Conservation (phyloP, 2,888 invertebrate genomes). For the Branchipolynoe longqiensis region DNA sequence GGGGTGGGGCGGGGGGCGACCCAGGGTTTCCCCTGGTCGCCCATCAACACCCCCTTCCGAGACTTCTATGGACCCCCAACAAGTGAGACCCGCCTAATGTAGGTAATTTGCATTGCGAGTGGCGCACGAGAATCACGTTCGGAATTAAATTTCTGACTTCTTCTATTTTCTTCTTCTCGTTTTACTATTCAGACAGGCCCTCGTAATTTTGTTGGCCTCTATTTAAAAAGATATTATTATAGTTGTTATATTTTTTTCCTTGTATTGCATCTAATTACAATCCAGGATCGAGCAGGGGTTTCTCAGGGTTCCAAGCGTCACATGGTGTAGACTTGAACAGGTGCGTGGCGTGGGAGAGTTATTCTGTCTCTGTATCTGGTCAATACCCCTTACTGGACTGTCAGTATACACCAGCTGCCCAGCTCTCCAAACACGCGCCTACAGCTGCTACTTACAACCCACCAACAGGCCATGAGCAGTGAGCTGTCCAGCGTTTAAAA, state of each 20-base stretch:
- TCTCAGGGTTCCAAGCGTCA: too few relatives aligned
- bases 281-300: too few relatives aligned
- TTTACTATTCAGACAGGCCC: too few relatives aligned
- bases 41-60: not conserved
- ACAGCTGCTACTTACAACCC: not conserved
- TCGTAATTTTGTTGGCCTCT: conserved; percentile 5
- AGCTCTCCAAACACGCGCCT: conserved; percentile 15
- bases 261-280: conserved; percentile 2
- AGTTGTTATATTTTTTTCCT: not conserved
- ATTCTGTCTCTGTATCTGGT: conserved; percentile 26
- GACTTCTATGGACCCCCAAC: conserved; percentile 11
- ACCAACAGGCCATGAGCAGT: too few relatives aligned
- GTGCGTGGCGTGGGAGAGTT: conserved; percentile 27
- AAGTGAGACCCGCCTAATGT: conserved; percentile 15
- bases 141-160: conserved; percentile 34
- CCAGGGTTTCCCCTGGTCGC: conserved; percentile 16
- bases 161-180: too few relatives aligned
- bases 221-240: not conserved
- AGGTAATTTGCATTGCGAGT: conserved; percentile 19
- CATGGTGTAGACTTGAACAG: conserved; percentile 33
- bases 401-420: conserved; percentile 10
- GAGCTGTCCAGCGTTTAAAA: too few relatives aligned
- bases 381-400: conserved; percentile 41
- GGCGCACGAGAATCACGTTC: conserved; percentile 26
- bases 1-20: not conserved